Evolutionary conservation across 2,797 vertebrate species (phyloP).

Genomic region (Pangasius djambal): DNA sequence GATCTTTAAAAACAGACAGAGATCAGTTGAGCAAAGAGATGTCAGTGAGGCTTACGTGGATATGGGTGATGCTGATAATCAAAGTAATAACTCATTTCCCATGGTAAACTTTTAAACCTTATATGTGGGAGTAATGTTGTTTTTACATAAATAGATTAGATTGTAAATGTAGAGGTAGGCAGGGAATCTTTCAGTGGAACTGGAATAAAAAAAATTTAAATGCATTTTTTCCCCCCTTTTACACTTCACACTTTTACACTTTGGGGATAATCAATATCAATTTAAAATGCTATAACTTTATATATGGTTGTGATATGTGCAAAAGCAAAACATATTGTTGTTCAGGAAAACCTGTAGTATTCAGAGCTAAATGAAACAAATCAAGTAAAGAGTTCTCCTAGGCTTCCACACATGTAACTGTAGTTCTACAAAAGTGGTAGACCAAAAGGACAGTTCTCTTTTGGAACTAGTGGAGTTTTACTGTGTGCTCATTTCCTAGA

Average conservation of each 20-base stretch:
- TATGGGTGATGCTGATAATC: not conserved
- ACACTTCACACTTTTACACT: not conserved
- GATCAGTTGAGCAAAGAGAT: not conserved
- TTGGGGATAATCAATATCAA: not conserved
- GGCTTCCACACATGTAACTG: not conserved
- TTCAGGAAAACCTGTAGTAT: not conserved
- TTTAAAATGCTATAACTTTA: not conserved
- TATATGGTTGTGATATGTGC: not conserved
- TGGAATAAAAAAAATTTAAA: not conserved
- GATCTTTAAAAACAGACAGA: not conserved
- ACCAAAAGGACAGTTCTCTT: not conserved
- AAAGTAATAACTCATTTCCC: not conserved
- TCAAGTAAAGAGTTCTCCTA: not conserved
- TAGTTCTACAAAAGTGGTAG: not conserved
- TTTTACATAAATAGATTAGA: too few relatives aligned
- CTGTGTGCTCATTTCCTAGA: not conserved
- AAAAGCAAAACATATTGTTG: not conserved
- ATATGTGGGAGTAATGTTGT: too few relatives aligned
- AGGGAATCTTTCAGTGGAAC: not conserved
- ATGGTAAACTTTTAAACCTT: too few relatives aligned
- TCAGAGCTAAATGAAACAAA: not conserved
- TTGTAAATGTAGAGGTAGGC: not conserved
- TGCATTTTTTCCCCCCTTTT: not conserved
- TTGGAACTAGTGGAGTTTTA: not conserved
- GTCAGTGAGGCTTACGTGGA: not conserved